Percentiles rank a stretch among this genome's conserved stretches.
These are phyloP conservation scores for Drosophila kambysellisi DNA, from an alignment of 2,888 invertebrate species.

Conservation along the genomic window DNA sequence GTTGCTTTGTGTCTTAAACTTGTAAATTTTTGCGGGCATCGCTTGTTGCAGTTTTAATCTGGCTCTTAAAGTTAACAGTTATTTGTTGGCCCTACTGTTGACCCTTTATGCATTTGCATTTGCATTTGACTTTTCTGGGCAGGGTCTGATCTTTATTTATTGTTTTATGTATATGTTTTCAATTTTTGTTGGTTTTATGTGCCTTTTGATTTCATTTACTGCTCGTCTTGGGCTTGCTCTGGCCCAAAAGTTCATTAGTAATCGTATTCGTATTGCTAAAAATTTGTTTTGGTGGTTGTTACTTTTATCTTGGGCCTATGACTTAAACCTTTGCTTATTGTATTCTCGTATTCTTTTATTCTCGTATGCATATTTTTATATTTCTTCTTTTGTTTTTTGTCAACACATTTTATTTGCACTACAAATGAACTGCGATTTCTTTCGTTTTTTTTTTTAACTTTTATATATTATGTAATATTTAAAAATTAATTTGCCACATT, in stretches of 20 bases:
- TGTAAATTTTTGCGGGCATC: conserved; percentile 55
- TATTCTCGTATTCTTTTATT: conserved; percentile 51
- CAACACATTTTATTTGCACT: conserved; percentile 64
- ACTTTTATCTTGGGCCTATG: conserved; percentile 75
- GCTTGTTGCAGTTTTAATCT: conserved; percentile 32
- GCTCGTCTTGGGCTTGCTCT: conserved; percentile 17
- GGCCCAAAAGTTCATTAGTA: conserved; percentile 31
- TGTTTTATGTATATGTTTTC: conserved; percentile 16
- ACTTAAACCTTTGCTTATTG: conserved; percentile 77
- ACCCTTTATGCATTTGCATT: conserved; percentile 30
- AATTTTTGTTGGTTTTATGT: conserved; percentile 1
- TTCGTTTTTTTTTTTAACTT: conserved; percentile 12
- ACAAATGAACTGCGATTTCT: conserved; percentile 63
- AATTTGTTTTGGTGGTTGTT: conserved; percentile 67
- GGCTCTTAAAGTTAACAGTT: conserved; percentile 72
- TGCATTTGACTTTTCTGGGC: conserved; percentile 30
- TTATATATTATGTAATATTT: conserved; percentile 43
- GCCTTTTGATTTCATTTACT: conserved; percentile 44
- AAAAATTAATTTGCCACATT: conserved; percentile 80
- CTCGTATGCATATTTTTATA: conserved; percentile 36
- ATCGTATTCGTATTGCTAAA: conserved; percentile 62
- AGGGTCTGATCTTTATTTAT: conserved; percentile 24
- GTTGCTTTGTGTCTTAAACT: conserved; percentile 73
- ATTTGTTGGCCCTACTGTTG: conserved; percentile 33
- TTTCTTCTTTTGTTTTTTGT: conserved; percentile 8